Evolutionary conservation across 1,140 invertebrate species (phyloP).

Genomic region (Drosophila prosaltans): DNA sequence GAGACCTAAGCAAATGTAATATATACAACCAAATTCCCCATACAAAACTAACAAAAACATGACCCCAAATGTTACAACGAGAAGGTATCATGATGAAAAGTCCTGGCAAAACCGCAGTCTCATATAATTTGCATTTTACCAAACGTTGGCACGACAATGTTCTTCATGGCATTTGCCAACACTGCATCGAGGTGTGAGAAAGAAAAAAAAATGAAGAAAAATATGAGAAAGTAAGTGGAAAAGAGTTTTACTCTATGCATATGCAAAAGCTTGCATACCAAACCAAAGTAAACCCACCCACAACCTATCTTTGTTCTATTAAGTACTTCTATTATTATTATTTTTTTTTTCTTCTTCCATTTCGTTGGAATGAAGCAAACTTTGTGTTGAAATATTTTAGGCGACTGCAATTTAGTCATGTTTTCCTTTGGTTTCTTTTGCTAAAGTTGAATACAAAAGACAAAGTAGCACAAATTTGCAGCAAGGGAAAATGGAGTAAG

Average conservation of each 20-base stretch:
- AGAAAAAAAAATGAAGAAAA: background rate
- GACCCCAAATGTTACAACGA: background rate
- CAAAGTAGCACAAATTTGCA: conserved; percentile 78
- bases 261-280: conserved; percentile 12
- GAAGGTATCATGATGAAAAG: conserved; percentile 8
- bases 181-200: conserved; percentile 18
- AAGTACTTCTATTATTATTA: conserved; percentile 68
- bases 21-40: background rate
- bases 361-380: conserved; percentile 56
- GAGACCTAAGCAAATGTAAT: background rate
- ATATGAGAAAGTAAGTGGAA: background rate
- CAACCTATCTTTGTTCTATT: conserved; percentile 74
- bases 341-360: conserved; percentile 14
- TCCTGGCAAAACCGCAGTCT: conserved; percentile 4
- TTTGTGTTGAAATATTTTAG: conserved; percentile 65
- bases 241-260: background rate
- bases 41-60: background rate
- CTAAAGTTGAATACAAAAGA: conserved; percentile 74
- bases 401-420: conserved; percentile 36
- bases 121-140: conserved; percentile 4
- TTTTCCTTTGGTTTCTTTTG: background rate
- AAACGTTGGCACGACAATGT: conserved; percentile 51
- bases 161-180: conserved; percentile 54
- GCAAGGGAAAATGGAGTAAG: conserved; percentile 15
- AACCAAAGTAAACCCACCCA: conserved; percentile 43